Evolutionary conservation across 23 tunicate species (phyloP).

Genomic region (Trididemnum nubilum): DNA sequence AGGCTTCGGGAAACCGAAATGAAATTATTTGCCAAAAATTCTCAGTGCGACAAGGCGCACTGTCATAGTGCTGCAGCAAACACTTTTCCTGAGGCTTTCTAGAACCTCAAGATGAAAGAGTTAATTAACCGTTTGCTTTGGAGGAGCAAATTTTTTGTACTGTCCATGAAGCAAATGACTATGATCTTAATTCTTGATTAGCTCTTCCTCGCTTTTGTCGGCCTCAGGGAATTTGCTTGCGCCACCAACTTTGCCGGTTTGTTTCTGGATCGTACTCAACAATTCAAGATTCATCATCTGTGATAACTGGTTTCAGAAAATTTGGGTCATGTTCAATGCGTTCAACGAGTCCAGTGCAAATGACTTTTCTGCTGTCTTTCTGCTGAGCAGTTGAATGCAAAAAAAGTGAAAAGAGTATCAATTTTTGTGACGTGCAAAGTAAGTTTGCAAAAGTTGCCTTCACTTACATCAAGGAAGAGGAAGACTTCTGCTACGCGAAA

Average conservation of each 20-base stretch:
- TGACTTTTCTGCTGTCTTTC: neutral
- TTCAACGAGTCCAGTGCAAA: slow-evolving; percentile 2
- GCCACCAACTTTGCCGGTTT: too few species aligned
- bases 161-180: too few species aligned
- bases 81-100: too few species aligned
- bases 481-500: neutral
- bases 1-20: too few species aligned
- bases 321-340: neutral
- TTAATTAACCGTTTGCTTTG: neutral
- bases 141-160: too few species aligned
- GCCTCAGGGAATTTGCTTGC: neutral
- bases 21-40: slow-evolving; percentile 21
- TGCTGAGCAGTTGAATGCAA: neutral
- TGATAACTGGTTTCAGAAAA: neutral
- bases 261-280: too few species aligned
- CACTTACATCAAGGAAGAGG: neutral
- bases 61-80: slow-evolving; percentile 15
- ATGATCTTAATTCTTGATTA: neutral
- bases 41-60: slow-evolving; percentile 1
- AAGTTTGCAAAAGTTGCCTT: too few species aligned
- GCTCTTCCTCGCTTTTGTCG: neutral
- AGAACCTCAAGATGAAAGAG: neutral
- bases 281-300: too few species aligned
- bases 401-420: neutral
- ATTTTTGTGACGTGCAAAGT: neutral